phyloP scores from a whole-genome alignment of 2,113 vertebrate species.

The Myrmophylax atrothorax region DNA sequence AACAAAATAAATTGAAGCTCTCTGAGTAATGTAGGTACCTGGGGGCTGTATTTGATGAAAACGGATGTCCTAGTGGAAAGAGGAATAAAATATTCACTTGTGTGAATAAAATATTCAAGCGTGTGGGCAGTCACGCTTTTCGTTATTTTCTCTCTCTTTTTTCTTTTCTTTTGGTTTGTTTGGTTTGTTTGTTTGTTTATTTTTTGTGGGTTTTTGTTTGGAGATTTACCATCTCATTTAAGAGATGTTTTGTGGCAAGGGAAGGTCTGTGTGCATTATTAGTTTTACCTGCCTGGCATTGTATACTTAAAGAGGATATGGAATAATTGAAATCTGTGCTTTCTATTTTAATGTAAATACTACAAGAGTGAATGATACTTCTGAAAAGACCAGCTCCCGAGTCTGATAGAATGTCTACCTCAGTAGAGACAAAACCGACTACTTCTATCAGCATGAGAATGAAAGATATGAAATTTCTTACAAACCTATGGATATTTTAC shows the following conservation, averaged over 20 bases:
- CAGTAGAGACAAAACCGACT: neutral
- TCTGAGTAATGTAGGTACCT: neutral
- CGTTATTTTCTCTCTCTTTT: too few species aligned
- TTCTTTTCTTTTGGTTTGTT: neutral
- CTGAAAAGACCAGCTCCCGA: neutral
- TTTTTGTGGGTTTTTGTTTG: too few species aligned
- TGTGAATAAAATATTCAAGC: neutral
- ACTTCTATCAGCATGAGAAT: neutral
- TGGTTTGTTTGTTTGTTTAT: rapidly evolving
- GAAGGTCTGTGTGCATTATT: neutral
- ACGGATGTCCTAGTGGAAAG: neutral
- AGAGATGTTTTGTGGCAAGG: neutral
- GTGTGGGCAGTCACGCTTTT: neutral
- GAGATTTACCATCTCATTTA: neutral
- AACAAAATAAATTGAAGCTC: neutral
- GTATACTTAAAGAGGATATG: neutral
- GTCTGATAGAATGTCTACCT: neutral
- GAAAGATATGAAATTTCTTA: neutral
- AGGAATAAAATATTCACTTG: neutral
- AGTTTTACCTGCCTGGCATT: neutral
- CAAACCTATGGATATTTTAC: neutral
- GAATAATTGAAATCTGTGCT: neutral
- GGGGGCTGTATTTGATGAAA: neutral
- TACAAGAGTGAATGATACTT: neutral
- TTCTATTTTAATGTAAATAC: neutral